Percentiles rank a stretch among this genome's conserved stretches.
Evolutionary conservation across 2,888 invertebrate species (phyloP).

Genomic region (Willowsia nigromaculata): DNA sequence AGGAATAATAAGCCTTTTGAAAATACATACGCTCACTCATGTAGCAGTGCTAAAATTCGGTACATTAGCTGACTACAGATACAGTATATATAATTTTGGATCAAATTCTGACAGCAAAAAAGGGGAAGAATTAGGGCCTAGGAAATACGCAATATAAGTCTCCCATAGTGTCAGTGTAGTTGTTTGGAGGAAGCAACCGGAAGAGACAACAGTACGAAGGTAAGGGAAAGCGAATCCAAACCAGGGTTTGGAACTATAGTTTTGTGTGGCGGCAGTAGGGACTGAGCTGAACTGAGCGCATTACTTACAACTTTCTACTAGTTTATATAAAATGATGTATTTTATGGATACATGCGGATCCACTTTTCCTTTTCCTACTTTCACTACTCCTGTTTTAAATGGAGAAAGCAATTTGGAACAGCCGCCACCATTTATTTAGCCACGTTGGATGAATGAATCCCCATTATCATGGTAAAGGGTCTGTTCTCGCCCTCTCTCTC

Average conservation of each 20-base stretch:
- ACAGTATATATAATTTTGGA: conserved; percentile 2
- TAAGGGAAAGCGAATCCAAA: background rate
- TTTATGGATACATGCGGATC: conserved; percentile 50
- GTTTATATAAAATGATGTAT: conserved; percentile 54
- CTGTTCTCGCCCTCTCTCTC: conserved; percentile 40
- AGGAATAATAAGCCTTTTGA: background rate
- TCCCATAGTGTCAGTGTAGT: background rate
- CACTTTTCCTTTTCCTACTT: conserved; percentile 29
- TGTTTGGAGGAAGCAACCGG: background rate
- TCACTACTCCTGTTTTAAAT: conserved; percentile 56
- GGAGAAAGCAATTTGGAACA: conserved; percentile 66
- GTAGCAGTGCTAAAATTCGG: background rate
- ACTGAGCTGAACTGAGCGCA: background rate
- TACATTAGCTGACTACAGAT: background rate
- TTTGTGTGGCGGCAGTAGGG: background rate
- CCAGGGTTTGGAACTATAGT: background rate
- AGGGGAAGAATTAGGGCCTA: background rate
- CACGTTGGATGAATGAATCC: conserved; percentile 68
- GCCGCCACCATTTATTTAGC: conserved; percentile 63
- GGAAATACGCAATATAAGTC: background rate
- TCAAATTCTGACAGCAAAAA: conserved; percentile 1
- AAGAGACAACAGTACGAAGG: background rate
- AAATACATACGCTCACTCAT: background rate
- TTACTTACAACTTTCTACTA: conserved; percentile 40
- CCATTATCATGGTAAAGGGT: conserved; percentile 57